Percentiles rank a stretch among this genome's conserved stretches.
Evolutionary conservation across 2,797 vertebrate species (phyloP).

Genomic region (Sebastes glaucus): DNA sequence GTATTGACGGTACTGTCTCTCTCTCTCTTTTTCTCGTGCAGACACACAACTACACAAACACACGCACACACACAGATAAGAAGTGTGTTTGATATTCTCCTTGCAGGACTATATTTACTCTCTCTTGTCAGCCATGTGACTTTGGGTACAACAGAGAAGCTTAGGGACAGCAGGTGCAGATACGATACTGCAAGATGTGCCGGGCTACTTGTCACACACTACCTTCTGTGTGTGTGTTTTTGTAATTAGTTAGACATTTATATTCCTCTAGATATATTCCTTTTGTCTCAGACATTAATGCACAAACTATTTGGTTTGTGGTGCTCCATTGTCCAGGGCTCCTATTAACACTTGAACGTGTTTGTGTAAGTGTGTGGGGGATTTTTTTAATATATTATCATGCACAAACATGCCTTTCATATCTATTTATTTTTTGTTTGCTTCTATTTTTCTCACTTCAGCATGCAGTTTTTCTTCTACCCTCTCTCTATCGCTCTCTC

Average conservation of each 20-base stretch:
- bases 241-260: neutral
- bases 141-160: slow-evolving; percentile 37
- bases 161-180: slow-evolving; percentile 55
- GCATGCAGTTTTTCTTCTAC: slow-evolving; percentile 1
- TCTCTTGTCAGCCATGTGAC: slow-evolving; percentile 40
- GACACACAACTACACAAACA: neutral
- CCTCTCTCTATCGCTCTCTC: neutral
- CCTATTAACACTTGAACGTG: neutral
- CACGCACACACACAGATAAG: neutral
- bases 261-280: neutral
- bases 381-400: neutral
- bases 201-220: slow-evolving; percentile 1
- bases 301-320: neutral
- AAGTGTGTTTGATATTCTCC: slow-evolving; percentile 32
- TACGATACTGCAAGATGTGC: slow-evolving; percentile 28
- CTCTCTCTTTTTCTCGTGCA: neutral
- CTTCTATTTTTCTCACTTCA: slow-evolving; percentile 18
- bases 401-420: neutral
- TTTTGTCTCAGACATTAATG: neutral
- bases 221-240: neutral
- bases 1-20: neutral
- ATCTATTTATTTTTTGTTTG: neutral
- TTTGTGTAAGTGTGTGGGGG: neutral
- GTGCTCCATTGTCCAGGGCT: neutral
- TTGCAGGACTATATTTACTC: slow-evolving; percentile 51